Evolutionary conservation across 2,888 invertebrate genomes (phyloP).

Genomic region (Drosophila heteroneura): DNA sequence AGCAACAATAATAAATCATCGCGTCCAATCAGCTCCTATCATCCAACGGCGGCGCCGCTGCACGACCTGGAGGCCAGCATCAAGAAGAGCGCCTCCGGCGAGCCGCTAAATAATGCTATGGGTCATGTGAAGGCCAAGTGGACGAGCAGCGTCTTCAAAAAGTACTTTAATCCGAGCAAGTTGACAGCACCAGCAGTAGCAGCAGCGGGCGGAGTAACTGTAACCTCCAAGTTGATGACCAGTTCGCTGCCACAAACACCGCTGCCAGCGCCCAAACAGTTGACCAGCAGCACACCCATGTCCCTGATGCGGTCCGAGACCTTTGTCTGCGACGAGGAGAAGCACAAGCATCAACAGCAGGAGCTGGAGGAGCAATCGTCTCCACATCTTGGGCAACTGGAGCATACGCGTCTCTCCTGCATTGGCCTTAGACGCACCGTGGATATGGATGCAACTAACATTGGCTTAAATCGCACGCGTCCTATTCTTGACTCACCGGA

Average conservation of each 20-base stretch:
- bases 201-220: not conserved
- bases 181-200: constrained; percentile 1
- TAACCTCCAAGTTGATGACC: constrained; percentile 41
- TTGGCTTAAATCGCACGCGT: constrained; percentile 4
- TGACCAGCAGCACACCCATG: constrained; percentile 64
- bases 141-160: constrained; percentile 80
- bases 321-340: constrained; percentile 81
- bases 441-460: constrained; percentile 29
- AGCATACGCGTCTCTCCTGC: constrained; percentile 46
- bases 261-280: constrained; percentile 53
- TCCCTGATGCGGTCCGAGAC: constrained; percentile 83
- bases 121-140: constrained; percentile 79
- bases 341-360: constrained; percentile 39
- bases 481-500: not conserved
- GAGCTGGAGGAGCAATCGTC: constrained; percentile 2
- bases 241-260: constrained; percentile 62
- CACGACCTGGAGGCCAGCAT: constrained; percentile 61
- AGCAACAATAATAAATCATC: constrained; percentile 3
- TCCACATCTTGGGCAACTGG: constrained; percentile 32
- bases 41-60: constrained; percentile 47
- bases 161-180: constrained; percentile 74
- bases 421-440: constrained; percentile 59
- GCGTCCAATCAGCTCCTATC: constrained; percentile 62
- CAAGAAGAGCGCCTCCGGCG: constrained; percentile 81
- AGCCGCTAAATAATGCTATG: constrained; percentile 80